phyloP scores from a whole-genome alignment of 2,797 vertebrate genomes.

The Pampus argenteus region DNA sequence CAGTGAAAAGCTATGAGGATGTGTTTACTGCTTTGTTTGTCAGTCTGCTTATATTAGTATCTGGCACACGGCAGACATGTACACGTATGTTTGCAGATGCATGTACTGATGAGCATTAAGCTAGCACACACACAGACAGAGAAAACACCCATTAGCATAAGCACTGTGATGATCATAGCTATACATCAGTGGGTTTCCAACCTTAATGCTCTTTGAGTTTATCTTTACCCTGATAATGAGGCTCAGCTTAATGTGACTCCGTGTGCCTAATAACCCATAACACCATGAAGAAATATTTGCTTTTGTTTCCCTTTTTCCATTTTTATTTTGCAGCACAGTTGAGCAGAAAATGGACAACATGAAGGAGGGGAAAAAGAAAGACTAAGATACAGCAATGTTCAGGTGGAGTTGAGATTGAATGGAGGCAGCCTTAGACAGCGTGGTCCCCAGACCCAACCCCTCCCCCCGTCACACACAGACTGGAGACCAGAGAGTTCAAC shows the following conservation, averaged over 20 bases:
- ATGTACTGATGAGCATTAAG: conserved; percentile 32
- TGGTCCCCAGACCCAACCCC: too few relatives aligned
- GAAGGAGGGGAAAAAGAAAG: conserved; percentile 15
- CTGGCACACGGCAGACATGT: not conserved
- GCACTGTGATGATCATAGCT: conserved; percentile 63
- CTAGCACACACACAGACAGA: conserved; percentile 10
- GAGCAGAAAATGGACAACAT: conserved; percentile 66
- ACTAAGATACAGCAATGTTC: conserved; percentile 28
- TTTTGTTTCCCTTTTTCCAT: conserved; percentile 33
- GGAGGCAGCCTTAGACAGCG: conserved; percentile 37
- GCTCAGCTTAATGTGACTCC: conserved; percentile 69
- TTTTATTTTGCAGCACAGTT: conserved; percentile 63
- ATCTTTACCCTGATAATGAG: conserved; percentile 73
- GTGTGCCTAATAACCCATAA: conserved; percentile 76
- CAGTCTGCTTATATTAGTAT: conserved; percentile 27
- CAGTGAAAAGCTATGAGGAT: conserved; percentile 43
- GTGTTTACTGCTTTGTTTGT: conserved; percentile 51
- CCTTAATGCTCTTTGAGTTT: conserved; percentile 68
- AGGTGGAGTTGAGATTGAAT: conserved; percentile 57
- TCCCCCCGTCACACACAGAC: too few relatives aligned
- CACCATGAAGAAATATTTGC: conserved; percentile 56
- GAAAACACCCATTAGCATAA: conserved; percentile 67
- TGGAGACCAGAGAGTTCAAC: conserved; percentile 73
- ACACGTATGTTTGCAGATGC: conserved; percentile 4
- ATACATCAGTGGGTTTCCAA: conserved; percentile 63